Evolutionary conservation across 2,888 invertebrate genomes (phyloP).

Genomic region (Limenitis camilla): DNA sequence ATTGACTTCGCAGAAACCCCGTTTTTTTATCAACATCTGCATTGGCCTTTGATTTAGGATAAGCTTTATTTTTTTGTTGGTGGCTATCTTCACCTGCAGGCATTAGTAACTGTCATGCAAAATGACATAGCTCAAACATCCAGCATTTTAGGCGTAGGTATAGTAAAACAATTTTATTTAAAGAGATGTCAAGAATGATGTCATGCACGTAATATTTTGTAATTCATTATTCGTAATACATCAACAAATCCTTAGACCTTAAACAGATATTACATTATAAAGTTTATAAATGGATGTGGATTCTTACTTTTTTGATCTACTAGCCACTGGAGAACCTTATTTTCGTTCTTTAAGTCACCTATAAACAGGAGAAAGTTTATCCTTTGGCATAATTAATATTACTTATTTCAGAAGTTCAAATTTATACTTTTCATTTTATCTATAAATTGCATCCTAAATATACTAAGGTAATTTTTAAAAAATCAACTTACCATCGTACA

Average conservation of each 20-base stretch:
- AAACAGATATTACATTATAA: slow-evolving; percentile 39
- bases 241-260: slow-evolving; percentile 37
- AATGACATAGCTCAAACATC: slow-evolving; percentile 74
- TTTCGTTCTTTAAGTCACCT: slow-evolving; percentile 96
- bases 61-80: slow-evolving; percentile 62
- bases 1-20: slow-evolving; percentile 44
- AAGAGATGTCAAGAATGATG: slow-evolving; percentile 62
- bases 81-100: slow-evolving; percentile 76
- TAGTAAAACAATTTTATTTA: slow-evolving; percentile 46
- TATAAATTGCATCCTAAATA: neutral
- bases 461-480: neutral
- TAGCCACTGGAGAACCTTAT: slow-evolving; percentile 96
- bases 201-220: slow-evolving; percentile 65
- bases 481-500: slow-evolving; percentile 89
- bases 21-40: slow-evolving; percentile 65
- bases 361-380: slow-evolving; percentile 69
- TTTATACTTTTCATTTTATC: neutral
- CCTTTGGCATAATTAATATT: slow-evolving; percentile 8
- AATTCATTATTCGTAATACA: slow-evolving; percentile 40
- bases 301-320: slow-evolving; percentile 97
- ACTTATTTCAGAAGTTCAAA: too few relatives aligned
- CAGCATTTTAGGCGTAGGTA: slow-evolving; percentile 62
- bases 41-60: slow-evolving; percentile 67
- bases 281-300: slow-evolving; percentile 72
- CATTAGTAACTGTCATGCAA: slow-evolving; percentile 77